phyloP scores from a whole-genome alignment of 2,797 vertebrate species.

The Gymnoscopelus microlampas region DNA sequence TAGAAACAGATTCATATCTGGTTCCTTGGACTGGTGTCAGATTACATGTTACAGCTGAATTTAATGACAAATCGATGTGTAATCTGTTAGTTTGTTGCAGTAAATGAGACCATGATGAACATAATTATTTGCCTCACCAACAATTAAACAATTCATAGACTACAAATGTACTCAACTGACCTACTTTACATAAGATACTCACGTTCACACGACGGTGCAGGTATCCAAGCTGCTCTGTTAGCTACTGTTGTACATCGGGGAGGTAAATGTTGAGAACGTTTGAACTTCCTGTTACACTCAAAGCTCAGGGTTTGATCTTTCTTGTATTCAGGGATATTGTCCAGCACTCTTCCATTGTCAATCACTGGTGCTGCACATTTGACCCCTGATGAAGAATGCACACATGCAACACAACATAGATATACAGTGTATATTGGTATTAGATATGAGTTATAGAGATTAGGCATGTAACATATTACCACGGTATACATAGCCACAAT shows the following conservation, averaged over 20 bases:
- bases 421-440: no score
- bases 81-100: constrained; percentile 11
- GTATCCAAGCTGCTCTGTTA: constrained; percentile 36
- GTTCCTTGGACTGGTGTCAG: rapidly evolving
- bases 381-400: constrained; percentile 31
- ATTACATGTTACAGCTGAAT: constrained; percentile 59
- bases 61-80: not conserved
- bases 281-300: constrained; percentile 5
- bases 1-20: not conserved
- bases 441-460: no score
- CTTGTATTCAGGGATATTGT: not conserved
- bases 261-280: not conserved
- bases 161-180: no score
- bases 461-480: no score
- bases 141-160: no score
- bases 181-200: constrained; percentile 7
- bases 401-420: no score
- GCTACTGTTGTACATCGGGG: constrained; percentile 1
- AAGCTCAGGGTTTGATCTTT: not conserved
- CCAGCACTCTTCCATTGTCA: not conserved
- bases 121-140: not conserved
- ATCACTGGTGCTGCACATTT: not conserved
- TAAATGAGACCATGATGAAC: not conserved
- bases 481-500: no score
- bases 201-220: constrained; percentile 59